phyloP scores from a whole-genome alignment of 1,140 invertebrate genomes.

The Scaptomyza hsui region DNA sequence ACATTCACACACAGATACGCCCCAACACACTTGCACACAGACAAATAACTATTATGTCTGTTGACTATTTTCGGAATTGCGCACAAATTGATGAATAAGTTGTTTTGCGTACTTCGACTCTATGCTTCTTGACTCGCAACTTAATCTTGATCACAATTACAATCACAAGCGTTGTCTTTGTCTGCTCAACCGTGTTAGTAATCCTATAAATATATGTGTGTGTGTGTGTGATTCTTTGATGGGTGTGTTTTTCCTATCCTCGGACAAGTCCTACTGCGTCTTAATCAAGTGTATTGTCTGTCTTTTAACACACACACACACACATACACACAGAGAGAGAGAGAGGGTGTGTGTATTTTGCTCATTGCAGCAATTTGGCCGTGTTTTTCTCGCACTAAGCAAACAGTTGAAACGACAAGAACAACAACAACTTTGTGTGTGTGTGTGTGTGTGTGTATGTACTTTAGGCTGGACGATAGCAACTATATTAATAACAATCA shows the following conservation, averaged over 20 bases:
- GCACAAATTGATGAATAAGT: conserved; percentile 65
- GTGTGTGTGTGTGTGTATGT: conserved; percentile 14
- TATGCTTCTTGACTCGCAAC: conserved; percentile 47
- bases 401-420: conserved; percentile 50
- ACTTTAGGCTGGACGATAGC: conserved; percentile 15
- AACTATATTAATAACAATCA: conserved; percentile 65
- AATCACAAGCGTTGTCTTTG: conserved; percentile 37
- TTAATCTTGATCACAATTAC: conserved; percentile 59
- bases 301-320: background rate
- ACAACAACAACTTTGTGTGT: conserved; percentile 8
- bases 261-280: conserved; percentile 23
- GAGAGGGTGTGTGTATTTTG: conserved; percentile 21
- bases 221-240: background rate
- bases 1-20: conserved; percentile 3
- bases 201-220: conserved; percentile 6
- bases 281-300: conserved; percentile 50
- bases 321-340: too few relatives aligned
- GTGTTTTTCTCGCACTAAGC: conserved; percentile 56
- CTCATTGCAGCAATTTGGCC: conserved; percentile 51
- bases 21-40: conserved; percentile 13
- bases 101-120: conserved; percentile 36
- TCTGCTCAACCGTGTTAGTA: conserved; percentile 31
- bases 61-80: conserved; percentile 59
- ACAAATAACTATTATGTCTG: conserved; percentile 34
- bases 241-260: background rate